These are phyloP conservation scores for Sisor rabdophorus DNA, from an alignment of 2,113 vertebrate species.

Conservation along the genomic window DNA sequence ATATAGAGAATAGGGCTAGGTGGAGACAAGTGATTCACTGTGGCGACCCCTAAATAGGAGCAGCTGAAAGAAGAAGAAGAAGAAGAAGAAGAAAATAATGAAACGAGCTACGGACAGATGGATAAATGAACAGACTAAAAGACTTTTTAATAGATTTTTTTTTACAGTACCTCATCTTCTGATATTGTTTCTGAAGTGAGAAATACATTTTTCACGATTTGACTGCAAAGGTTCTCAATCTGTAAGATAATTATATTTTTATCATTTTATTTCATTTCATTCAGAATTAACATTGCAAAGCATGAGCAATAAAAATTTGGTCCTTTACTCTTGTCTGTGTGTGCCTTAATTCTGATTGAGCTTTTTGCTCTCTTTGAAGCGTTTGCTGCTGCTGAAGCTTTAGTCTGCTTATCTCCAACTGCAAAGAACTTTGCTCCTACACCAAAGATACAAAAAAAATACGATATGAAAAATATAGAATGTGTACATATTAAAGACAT, in stretches of 20 bases:
- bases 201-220: conserved; percentile 15
- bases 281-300: too few species aligned
- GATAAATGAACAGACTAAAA: not conserved
- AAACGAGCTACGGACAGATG: not conserved
- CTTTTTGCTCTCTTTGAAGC: conserved; percentile 39
- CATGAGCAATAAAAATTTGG: not conserved
- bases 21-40: too few species aligned
- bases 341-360: conserved; percentile 26
- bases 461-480: not conserved
- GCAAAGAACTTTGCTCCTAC: conserved; percentile 67
- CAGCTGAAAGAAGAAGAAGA: too few species aligned
- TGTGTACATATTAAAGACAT: not conserved
- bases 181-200: conserved; percentile 34
- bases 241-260: conserved; percentile 30
- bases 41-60: too few species aligned
- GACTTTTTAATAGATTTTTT: not conserved
- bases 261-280: not conserved
- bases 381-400: conserved; percentile 40
- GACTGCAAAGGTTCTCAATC: conserved; percentile 37
- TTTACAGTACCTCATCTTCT: conserved; percentile 42
- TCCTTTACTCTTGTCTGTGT: conserved; percentile 34
- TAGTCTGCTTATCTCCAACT: conserved; percentile 58
- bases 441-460: conserved; percentile 7
- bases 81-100: too few species aligned
- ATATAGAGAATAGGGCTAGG: too few species aligned